Evolutionary conservation across 2,113 vertebrate species (phyloP).

Genomic region (Ciconia maguari): DNA sequence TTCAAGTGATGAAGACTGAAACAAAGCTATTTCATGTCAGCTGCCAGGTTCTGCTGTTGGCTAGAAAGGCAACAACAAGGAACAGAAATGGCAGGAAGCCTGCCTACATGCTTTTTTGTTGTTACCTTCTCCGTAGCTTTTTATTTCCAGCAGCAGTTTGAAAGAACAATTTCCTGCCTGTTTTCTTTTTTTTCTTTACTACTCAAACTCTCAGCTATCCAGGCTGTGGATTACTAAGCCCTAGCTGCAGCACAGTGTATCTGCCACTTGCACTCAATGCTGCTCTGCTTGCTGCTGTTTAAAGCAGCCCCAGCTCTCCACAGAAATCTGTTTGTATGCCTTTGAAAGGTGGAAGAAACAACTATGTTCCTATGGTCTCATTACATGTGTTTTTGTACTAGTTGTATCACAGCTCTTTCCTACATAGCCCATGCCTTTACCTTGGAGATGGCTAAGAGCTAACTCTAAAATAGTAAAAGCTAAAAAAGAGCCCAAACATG

Average conservation of each 20-base stretch:
- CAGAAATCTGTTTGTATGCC: background rate
- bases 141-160: background rate
- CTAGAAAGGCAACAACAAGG: background rate
- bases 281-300: background rate
- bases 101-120: background rate
- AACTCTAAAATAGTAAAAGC: background rate
- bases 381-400: background rate
- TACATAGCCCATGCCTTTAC: background rate
- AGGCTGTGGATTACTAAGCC: background rate
- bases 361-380: background rate
- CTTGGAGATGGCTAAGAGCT: background rate
- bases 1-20: background rate
- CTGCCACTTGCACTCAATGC: background rate
- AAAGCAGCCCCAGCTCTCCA: background rate
- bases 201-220: background rate
- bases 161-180: background rate
- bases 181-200: background rate
- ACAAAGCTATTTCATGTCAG: background rate
- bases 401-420: background rate
- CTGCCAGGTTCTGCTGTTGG: background rate
- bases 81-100: background rate
- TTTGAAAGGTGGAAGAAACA: background rate
- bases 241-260: background rate
- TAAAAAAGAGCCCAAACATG: background rate
- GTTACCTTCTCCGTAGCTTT: background rate